These are phyloP conservation scores for Apeira syringaria DNA, from an alignment of 2,888 invertebrate species.

Conservation along the genomic window DNA sequence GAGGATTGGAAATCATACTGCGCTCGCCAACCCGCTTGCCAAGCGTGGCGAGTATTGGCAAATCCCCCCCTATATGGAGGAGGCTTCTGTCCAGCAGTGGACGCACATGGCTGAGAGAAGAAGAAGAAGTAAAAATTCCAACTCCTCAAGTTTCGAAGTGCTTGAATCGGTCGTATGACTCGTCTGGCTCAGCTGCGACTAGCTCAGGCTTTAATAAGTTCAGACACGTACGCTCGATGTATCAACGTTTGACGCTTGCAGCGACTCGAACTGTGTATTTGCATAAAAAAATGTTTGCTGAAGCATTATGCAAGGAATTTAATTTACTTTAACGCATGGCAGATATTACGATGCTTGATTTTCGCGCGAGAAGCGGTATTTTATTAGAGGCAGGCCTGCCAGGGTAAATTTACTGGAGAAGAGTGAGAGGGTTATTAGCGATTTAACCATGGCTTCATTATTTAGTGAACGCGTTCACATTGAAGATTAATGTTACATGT, in stretches of 20 bases:
- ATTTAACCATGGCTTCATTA: conserved; percentile 17
- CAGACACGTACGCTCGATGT: conserved; percentile 41
- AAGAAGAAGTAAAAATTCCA: no score
- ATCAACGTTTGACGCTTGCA: conserved; percentile 33
- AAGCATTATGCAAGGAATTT: conserved; percentile 20
- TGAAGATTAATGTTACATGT: conserved; percentile 5
- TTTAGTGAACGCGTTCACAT: conserved; percentile 9
- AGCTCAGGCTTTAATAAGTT: conserved; percentile 39
- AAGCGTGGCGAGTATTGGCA: no score
- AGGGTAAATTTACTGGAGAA: conserved; percentile 1
- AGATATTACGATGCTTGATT: conserved; percentile 5
- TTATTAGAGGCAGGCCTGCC: not conserved
- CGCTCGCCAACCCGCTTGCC: no score
- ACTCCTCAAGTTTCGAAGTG: conserved; percentile 19
- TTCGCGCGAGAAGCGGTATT: conserved; percentile 7
- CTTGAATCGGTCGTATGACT: conserved; percentile 25
- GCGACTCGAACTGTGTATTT: conserved; percentile 36
- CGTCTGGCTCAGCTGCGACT: conserved; percentile 27
- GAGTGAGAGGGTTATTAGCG: conserved; percentile 9
- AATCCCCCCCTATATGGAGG: no score
- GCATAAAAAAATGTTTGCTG: conserved; percentile 36
- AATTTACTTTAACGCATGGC: conserved; percentile 7
- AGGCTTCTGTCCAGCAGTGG: no score
- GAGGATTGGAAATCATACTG: no score
- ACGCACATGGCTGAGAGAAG: no score